Evolutionary conservation across 2,113 vertebrate genomes (phyloP), one percentile per base, ranked within the genome.

Genomic region (Apistogramma diplotaenia): DNA sequence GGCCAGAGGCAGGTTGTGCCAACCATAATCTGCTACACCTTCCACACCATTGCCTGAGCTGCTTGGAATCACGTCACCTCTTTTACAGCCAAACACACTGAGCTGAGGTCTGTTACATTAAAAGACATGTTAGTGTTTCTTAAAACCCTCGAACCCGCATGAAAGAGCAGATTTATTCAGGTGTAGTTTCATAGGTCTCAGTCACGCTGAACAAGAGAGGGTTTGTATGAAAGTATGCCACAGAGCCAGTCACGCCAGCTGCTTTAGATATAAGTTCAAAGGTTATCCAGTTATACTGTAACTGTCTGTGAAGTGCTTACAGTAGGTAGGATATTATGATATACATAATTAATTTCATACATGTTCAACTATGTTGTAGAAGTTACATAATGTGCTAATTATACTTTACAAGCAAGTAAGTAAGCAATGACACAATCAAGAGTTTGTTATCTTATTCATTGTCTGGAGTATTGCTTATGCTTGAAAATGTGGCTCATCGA

Each of bases 1-100:
- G 91, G 89, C 86, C 82, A 84, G 54, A 89, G 79, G 76, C 79
- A 59, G 79, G 75, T 43, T 78, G 83, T 84, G 88, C 90, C 86
- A 92, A 85, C 88, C 65, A 40, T 79, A 82, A 89, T 88, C 72
- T 49, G 62, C 57, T 75, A 79, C 77, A 21, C 73, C 78, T 76
- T 81, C 54, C 8, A 9, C 62, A 43, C 59, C 16, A 21, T 78
- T 55, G 51, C 27, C 74, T 65, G 35, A 76, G 71, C 78, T 81
- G 70, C 53, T 16, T 76, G 83, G 79, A 77, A 56, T 81, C 77
- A 62, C 29, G 18, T 67, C 78, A 67, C 33, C 78, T 53, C 13
- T 57, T 56, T 76, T 16, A 54, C 65, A 46, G 23, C 37, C 35
- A 54, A 53, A 83, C 70, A 37, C 13, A 1, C 62, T 65, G 31